Evolutionary conservation across 2,888 invertebrate genomes (phyloP).

Genomic region (Hipparchia sbordonii): DNA sequence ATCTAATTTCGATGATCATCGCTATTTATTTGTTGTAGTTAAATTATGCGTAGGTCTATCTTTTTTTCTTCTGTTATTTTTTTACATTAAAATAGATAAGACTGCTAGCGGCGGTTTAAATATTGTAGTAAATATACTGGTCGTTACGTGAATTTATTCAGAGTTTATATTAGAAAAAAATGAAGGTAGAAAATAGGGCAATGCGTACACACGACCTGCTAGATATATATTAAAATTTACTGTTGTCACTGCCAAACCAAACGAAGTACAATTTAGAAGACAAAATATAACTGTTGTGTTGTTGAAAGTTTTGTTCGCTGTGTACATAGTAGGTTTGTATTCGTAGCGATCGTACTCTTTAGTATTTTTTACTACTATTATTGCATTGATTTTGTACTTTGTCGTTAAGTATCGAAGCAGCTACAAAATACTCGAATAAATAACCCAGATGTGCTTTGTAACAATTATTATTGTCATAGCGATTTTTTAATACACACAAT

Average conservation of each 20-base stretch:
- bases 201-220: conserved; percentile 48
- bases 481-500: conserved; percentile 35
- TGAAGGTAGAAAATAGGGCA: conserved; percentile 49
- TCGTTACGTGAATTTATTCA: conserved; percentile 54
- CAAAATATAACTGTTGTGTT: conserved; percentile 48
- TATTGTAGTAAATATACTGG: conserved; percentile 43
- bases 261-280: conserved; percentile 68
- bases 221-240: conserved; percentile 45
- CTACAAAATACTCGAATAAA: conserved; percentile 46
- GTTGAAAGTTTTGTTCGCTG: conserved; percentile 31
- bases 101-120: conserved; percentile 23
- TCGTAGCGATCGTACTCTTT: conserved; percentile 39
- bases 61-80: conserved; percentile 50
- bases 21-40: conserved; percentile 60
- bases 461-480: conserved; percentile 36
- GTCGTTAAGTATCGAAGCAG: conserved; percentile 43
- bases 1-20: conserved; percentile 51
- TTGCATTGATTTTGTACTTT: conserved; percentile 42
- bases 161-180: conserved; percentile 52
- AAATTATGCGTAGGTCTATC: conserved; percentile 29
- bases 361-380: conserved; percentile 41
- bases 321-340: conserved; percentile 32
- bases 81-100: conserved; percentile 44
- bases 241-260: conserved; percentile 73
- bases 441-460: conserved; percentile 43